Conservation (phyloP, 2,888 invertebrate genomes). For the Coleophora deauratella region DNA sequence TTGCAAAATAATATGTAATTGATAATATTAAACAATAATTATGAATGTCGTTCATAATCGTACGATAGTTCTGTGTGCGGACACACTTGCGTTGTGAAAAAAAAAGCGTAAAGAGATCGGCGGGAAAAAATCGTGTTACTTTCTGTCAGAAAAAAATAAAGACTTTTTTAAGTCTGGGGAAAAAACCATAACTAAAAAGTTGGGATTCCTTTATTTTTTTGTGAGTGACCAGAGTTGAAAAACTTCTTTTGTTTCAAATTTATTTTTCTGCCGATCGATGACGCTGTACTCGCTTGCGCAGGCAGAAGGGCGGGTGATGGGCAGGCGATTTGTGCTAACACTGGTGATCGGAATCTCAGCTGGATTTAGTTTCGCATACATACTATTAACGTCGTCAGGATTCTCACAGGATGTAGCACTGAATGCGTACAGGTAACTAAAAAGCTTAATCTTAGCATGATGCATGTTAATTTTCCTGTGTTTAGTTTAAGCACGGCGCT, state of each 20-base stretch:
- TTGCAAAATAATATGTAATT: background rate
- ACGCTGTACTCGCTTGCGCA: constrained; percentile 29
- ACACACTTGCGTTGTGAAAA: constrained; percentile 19
- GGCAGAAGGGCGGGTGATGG: constrained; percentile 72
- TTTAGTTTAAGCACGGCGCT: background rate
- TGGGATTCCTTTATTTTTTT: background rate
- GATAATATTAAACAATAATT: background rate
- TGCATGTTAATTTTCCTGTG: constrained; percentile 12
- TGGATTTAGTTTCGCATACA: constrained; percentile 85
- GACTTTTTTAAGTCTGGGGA: background rate
- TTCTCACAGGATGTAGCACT: constrained; percentile 58
- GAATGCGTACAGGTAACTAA: constrained; percentile 64
- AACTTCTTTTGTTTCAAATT: no score
- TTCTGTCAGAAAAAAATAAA: no score
- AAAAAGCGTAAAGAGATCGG: no score
- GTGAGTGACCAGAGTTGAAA: constrained; percentile 1
- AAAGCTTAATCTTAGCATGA: constrained; percentile 4
- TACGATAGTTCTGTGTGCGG: constrained; percentile 19
- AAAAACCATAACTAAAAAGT: no score
- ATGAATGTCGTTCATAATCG: background rate
- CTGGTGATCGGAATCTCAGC: constrained; percentile 81
- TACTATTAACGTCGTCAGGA: constrained; percentile 76
- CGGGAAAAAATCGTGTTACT: no score
- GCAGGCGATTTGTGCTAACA: constrained; percentile 80
- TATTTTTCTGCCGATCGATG: no score